These are phyloP conservation scores for Crotalus horridus DNA, from an alignment of 2,113 vertebrate species.

Conservation along the genomic window DNA sequence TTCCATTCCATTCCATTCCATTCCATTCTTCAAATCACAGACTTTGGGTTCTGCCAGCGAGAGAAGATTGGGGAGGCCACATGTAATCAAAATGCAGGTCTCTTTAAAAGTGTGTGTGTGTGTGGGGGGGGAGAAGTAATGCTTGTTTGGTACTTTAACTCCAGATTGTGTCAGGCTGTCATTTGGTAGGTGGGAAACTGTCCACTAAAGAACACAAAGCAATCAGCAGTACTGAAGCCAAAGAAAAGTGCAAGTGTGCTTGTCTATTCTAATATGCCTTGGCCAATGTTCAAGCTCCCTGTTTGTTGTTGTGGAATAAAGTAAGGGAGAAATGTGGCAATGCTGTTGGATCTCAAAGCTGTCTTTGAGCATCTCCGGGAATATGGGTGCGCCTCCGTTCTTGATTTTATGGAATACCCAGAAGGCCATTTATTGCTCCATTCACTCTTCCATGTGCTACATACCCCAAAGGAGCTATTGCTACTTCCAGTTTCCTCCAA, in stretches of 20 bases:
- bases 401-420: neutral
- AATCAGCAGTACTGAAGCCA: neutral
- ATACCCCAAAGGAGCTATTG: slow-evolving; percentile 23
- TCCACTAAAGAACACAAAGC: neutral
- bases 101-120: neutral
- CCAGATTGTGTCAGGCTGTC: neutral
- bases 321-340: neutral
- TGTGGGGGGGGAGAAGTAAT: neutral
- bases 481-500: slow-evolving; percentile 57
- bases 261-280: neutral
- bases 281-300: neutral
- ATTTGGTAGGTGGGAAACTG: neutral
- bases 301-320: neutral
- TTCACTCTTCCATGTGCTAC: slow-evolving; percentile 35
- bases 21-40: neutral
- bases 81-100: neutral
- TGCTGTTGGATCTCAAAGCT: neutral
- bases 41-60: neutral
- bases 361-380: neutral
- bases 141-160: neutral
- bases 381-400: neutral
- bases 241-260: neutral
- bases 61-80: neutral
- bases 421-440: slow-evolving; percentile 33
- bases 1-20: no score